Evolutionary conservation across 2,797 vertebrate genomes (phyloP), one percentile per base, ranked within the genome.

Genomic region (Lacerta bilineata): DNA sequence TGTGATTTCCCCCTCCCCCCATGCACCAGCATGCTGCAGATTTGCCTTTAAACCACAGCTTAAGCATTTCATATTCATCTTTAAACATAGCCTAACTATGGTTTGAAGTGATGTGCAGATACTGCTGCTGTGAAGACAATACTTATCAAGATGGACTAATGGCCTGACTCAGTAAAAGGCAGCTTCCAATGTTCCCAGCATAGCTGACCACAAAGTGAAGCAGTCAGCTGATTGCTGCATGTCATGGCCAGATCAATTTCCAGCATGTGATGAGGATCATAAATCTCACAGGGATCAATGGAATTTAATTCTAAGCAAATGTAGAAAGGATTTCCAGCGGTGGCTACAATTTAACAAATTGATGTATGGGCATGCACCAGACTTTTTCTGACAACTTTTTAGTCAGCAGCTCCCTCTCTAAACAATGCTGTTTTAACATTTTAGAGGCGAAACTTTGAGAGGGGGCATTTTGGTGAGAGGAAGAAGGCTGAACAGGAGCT

Each of bases 251-350:
- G 88, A 89, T 85, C 88, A 85, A 66, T 89, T 74, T 89, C 80
- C 41, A 85, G 88, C 39, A 61, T 80, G 83, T 80, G 88, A 89
- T 89, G 87, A 85, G 83, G 69, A 46, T 84, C n/a, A 20, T 89
- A 88, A 88, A 88, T 88, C 83, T 85, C 82, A 43, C 55, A 25
- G 43, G 74, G 77, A 89, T 84, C 68, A 80, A 85, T 23, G n/a
- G 87, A 25, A 66, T 85, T 89, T 85, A 89, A 85, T 88, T 84
- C 75, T 84, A 72, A 72, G 76, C 87, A 84, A 88, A 88, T 85
- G 69, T 84, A 36, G 69, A 89, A 80, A 78, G 61, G 68, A 66
- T 89, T 74, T 85, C 77, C 43, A 76, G 20, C 17, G 5, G 68
- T 80, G 74, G 29, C 80, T 77, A 77, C 39, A 80, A 72, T 80